Evolutionary conservation across 2,797 vertebrate genomes (phyloP).

Genomic region (Premnoplex brunnescens): DNA sequence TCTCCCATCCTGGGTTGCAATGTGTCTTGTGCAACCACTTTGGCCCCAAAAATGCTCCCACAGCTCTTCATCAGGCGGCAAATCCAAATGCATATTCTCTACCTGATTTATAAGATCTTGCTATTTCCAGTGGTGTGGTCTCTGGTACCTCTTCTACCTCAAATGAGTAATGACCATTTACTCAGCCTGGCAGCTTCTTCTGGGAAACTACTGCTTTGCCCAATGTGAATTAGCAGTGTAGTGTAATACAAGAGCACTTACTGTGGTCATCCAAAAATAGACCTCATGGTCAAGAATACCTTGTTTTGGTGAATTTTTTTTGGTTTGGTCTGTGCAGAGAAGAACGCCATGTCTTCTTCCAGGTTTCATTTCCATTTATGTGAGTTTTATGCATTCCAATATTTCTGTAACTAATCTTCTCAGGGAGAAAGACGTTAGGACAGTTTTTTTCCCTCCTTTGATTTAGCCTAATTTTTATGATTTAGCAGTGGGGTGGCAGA

Average conservation of each 20-base stretch:
- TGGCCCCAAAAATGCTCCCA: background rate
- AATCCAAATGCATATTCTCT: accelerated
- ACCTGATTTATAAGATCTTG: background rate
- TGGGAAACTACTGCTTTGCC: background rate
- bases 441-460: background rate
- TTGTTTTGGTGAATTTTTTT: background rate
- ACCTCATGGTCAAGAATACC: background rate
- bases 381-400: background rate
- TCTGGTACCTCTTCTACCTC: background rate
- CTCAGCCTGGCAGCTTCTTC: background rate
- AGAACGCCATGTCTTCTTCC: accelerated
- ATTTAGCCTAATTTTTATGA: background rate
- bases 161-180: background rate
- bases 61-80: background rate
- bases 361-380: background rate
- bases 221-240: background rate
- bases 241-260: background rate
- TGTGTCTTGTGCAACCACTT: accelerated
- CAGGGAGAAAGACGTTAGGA: background rate
- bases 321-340: background rate
- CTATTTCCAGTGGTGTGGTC: background rate
- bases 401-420: background rate
- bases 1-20: background rate
- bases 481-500: background rate
- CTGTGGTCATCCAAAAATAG: background rate